These are phyloP conservation scores for Lasioglossum baleicum DNA, from an alignment of 1,140 invertebrate genomes.

Conservation along the genomic window DNA sequence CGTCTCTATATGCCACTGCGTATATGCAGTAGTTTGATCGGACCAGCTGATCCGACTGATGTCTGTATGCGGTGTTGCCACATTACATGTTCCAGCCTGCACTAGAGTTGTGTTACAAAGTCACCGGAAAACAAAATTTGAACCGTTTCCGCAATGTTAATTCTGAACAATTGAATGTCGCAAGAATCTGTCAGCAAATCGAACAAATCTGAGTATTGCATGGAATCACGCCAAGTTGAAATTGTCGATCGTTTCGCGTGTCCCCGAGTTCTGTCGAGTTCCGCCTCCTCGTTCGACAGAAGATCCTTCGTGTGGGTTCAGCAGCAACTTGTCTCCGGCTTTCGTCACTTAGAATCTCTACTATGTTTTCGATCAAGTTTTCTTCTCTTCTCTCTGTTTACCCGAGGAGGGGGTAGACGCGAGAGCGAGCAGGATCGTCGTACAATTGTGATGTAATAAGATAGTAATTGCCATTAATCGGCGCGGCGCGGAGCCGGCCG, in stretches of 20 bases:
- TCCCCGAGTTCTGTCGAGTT: neutral
- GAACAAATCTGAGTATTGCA: no score
- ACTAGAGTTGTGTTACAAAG: no score
- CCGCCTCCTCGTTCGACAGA: neutral
- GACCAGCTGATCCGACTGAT: no score
- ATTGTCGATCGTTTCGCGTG: neutral
- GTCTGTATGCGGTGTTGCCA: no score
- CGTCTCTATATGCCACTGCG: no score
- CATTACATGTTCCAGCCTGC: no score
- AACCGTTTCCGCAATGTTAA: no score
- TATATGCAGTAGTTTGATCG: no score
- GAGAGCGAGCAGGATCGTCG: conserved; percentile 58
- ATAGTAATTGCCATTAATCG: conserved; percentile 51
- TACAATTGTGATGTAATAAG: conserved; percentile 60
- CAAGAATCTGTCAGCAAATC: no score
- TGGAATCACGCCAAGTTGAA: neutral
- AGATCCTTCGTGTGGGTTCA: conserved; percentile 7
- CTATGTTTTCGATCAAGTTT: conserved; percentile 31
- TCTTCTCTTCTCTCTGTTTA: conserved; percentile 37
- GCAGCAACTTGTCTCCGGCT: conserved; percentile 44
- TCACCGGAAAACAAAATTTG: no score
- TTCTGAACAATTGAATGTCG: no score
- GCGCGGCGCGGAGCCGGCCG: conserved; percentile 30
- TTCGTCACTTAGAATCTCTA: conserved; percentile 27
- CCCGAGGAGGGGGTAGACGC: conserved; percentile 49